Conservation (phyloP, 92 coral and sea anemone species). For the Siderastrea siderea region DNA sequence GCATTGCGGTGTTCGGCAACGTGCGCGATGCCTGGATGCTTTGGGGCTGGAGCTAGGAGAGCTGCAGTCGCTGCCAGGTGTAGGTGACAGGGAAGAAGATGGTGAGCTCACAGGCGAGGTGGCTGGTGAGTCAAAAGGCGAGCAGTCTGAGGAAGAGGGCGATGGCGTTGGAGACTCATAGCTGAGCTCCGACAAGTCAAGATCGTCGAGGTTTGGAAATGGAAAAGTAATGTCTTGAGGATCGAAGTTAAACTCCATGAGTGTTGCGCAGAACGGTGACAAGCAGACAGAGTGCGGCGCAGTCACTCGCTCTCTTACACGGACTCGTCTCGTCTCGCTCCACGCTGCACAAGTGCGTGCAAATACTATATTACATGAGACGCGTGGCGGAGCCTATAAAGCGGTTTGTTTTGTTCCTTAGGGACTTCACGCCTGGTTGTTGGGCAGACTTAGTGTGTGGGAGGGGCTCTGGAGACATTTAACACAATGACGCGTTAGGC, state of each 20-base stretch:
- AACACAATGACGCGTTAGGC: slow-evolving; percentile 79
- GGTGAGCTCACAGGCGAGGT: slow-evolving; percentile 81
- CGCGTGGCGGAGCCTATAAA: slow-evolving; percentile 85
- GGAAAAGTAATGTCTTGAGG: slow-evolving; percentile 62
- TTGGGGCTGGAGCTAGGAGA: slow-evolving; percentile 65
- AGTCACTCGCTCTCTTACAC: slow-evolving; percentile 43
- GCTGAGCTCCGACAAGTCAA: slow-evolving; percentile 78
- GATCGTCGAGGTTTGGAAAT: slow-evolving; percentile 77
- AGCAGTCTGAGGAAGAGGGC: slow-evolving; percentile 76
- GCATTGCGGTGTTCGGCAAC: slow-evolving; percentile 87
- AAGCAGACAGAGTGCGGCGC: slow-evolving; percentile 37
- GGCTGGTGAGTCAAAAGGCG: slow-evolving; percentile 78
- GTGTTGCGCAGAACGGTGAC: slow-evolving; percentile 46
- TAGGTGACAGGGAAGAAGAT: slow-evolving; percentile 62
- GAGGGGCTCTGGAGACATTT: slow-evolving; percentile 72
- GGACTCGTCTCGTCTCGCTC: slow-evolving; percentile 52
- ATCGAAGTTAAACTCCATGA: slow-evolving; percentile 55
- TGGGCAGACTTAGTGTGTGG: slow-evolving; percentile 76
- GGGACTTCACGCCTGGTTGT: slow-evolving; percentile 89
- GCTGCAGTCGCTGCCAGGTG: slow-evolving; percentile 27
- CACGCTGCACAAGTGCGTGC: slow-evolving; percentile 77
- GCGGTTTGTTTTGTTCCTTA: slow-evolving; percentile 81
- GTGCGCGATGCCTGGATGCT: slow-evolving; percentile 72
- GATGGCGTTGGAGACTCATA: slow-evolving; percentile 79
- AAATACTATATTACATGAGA: slow-evolving; percentile 62